phyloP scores from a whole-genome alignment of 1,140 invertebrate species.

The Yoshiicerus persimilis region DNA sequence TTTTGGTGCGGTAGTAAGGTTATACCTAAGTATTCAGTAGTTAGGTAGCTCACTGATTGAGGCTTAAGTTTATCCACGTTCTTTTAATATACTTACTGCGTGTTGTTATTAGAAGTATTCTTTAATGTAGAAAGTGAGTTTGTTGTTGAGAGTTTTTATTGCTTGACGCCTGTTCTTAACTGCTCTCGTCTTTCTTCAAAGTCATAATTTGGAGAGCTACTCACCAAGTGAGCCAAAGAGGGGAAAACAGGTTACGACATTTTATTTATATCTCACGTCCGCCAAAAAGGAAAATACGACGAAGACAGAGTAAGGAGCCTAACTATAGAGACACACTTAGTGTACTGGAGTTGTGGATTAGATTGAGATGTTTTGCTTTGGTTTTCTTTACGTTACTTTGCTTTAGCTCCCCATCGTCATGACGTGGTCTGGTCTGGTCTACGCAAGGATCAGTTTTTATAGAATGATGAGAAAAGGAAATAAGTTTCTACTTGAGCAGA shows the following conservation, averaged over 20 bases:
- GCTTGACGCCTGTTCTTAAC: neutral
- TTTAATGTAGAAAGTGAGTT: neutral
- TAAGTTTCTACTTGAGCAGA: neutral
- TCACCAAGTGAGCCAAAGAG: neutral
- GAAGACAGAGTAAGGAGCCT: neutral
- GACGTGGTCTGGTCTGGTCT: neutral
- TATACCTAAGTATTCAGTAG: neutral
- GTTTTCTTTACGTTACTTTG: neutral
- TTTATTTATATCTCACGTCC: neutral
- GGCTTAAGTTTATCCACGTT: neutral
- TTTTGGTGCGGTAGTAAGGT: neutral
- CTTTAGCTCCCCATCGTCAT: neutral
- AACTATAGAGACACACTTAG: neutral
- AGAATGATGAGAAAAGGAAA: neutral
- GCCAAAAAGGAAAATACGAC: neutral
- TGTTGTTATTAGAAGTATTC: neutral
- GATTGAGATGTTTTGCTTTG: neutral
- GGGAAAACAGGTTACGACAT: neutral
- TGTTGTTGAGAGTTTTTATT: conserved; percentile 6
- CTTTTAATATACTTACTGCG: neutral
- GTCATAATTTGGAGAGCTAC: neutral
- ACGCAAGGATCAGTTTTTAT: neutral
- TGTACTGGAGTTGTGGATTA: neutral
- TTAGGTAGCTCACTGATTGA: neutral
- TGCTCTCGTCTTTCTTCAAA: neutral